These are phyloP conservation scores for Dysmachus trigonus DNA, from an alignment of 2,888 invertebrate species.

Conservation along the genomic window DNA sequence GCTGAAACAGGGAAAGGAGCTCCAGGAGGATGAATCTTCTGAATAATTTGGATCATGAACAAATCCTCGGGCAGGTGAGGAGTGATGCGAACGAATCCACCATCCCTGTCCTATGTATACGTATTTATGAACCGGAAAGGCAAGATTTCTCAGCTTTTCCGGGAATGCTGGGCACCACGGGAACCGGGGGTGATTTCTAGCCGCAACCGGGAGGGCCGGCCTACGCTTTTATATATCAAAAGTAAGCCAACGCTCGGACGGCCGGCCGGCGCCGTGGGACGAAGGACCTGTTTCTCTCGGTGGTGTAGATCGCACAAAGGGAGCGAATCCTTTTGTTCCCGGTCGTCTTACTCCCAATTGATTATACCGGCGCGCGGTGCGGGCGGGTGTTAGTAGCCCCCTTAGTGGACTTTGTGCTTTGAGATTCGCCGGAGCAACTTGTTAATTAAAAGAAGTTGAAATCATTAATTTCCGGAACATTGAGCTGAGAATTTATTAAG, in stretches of 20 bases:
- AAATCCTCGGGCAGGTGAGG: neutral
- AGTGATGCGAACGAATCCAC: neutral
- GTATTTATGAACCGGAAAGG: constrained; percentile 26
- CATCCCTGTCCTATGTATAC: neutral
- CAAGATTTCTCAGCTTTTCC: constrained; percentile 1
- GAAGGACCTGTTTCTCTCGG: neutral
- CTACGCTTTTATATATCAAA: neutral
- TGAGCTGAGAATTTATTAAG: neutral
- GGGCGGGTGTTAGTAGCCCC: neutral
- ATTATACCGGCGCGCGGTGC: neutral
- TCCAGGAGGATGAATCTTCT: neutral
- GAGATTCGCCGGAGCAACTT: neutral
- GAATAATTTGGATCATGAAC: constrained; percentile 13
- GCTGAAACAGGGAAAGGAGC: neutral
- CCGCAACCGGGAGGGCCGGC: neutral
- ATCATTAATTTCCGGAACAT: neutral
- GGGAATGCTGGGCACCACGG: neutral
- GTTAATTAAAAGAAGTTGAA: neutral
- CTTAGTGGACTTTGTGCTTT: neutral
- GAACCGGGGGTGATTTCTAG: neutral
- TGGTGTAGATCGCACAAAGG: neutral
- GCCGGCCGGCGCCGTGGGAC: neutral
- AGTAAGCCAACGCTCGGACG: neutral
- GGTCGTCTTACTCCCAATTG: neutral
- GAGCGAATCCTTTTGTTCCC: neutral